phyloP scores from a whole-genome alignment of 1,140 invertebrate species.

The Catajapyx aquilonaris region DNA sequence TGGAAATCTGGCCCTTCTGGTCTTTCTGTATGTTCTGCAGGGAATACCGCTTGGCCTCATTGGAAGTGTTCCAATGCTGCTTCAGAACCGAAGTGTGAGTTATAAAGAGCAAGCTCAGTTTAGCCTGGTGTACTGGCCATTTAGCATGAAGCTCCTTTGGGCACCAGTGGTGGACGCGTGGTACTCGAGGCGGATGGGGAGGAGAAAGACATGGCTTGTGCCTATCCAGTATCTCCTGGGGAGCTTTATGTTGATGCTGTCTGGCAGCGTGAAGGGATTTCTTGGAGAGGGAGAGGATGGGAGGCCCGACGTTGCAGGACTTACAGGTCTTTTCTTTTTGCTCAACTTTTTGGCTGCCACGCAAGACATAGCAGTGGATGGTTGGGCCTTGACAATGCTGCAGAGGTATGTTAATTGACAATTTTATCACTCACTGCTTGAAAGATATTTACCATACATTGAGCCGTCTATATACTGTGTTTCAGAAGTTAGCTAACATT shows the following conservation, averaged over 20 bases:
- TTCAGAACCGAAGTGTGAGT: constrained; percentile 73
- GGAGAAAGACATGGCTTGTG: constrained; percentile 93
- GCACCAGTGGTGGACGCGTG: constrained; percentile 91
- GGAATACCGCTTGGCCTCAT: constrained; percentile 88
- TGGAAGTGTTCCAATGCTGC: constrained; percentile 81
- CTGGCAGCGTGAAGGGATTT: constrained; percentile 46
- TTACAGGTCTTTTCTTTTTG: constrained; percentile 74
- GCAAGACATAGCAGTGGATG: constrained; percentile 98
- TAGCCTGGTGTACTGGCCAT: constrained; percentile 95
- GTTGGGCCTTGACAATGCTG: constrained; percentile 97
- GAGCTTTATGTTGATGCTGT: constrained; percentile 64
- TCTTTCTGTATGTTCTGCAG: constrained; percentile 86
- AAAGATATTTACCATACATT: too few species aligned
- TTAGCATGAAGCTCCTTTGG: constrained; percentile 93
- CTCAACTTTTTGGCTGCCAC: constrained; percentile 94
- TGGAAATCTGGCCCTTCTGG: constrained; percentile 57
- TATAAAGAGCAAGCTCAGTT: constrained; percentile 92
- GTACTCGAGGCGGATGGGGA: constrained; percentile 59
- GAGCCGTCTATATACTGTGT: too few species aligned
- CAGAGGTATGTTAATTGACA: constrained; percentile 56
- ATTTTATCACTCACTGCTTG: too few species aligned
- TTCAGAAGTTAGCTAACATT: too few species aligned
- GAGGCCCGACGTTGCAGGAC: constrained; percentile 51
- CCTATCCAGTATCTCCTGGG: constrained; percentile 74
- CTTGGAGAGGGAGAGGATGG: constrained; percentile 32